phyloP scores from a whole-genome alignment of 2,113 vertebrate genomes.

The Smithornis capensis region DNA sequence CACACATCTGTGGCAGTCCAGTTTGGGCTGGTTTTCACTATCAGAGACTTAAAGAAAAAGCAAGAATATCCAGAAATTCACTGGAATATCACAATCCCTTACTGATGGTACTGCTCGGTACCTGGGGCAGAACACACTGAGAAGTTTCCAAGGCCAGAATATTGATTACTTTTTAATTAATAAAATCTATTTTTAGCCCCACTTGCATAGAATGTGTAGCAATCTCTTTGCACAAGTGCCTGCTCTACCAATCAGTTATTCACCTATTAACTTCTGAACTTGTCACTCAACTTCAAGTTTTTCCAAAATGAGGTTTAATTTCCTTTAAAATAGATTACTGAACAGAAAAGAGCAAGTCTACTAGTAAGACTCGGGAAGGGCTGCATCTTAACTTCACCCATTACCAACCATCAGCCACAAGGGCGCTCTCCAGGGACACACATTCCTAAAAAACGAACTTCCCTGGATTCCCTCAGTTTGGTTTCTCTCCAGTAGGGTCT shows the following conservation, averaged over 20 bases:
- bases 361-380: neutral
- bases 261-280: neutral
- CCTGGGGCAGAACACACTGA: neutral
- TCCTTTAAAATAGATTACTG: neutral
- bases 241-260: neutral
- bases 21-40: neutral
- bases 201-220: neutral
- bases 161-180: neutral
- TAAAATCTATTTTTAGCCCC: neutral
- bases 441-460: neutral
- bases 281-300: neutral
- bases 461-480: neutral
- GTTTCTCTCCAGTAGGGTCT: neutral
- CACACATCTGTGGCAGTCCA: neutral
- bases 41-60: neutral
- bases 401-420: neutral
- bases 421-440: neutral
- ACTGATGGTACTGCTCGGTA: neutral
- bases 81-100: neutral
- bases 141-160: neutral
- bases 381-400: neutral
- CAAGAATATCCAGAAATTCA: neutral
- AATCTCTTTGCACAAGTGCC: accelerated
- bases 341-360: neutral
- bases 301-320: neutral